phyloP scores from a whole-genome alignment of 2,888 invertebrate species.

The Eilema griseolum region DNA sequence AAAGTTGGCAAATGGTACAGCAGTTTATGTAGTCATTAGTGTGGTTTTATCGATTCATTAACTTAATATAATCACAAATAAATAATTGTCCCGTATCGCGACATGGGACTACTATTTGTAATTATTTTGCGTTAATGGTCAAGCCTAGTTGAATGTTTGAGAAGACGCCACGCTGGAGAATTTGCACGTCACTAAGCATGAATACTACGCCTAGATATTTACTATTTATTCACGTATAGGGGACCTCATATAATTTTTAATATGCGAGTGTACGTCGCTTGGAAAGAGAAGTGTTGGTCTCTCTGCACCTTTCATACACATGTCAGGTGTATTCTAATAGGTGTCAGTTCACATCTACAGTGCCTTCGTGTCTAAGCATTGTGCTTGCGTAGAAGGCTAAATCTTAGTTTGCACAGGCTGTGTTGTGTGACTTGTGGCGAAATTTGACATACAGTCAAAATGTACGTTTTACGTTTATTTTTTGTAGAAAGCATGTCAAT shows the following conservation, averaged over 20 bases:
- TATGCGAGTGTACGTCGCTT: slow-evolving; percentile 36
- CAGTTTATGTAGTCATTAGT: neutral
- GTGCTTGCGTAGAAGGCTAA: neutral
- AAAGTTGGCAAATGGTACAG: neutral
- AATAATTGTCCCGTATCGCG: neutral
- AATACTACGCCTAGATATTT: slow-evolving; percentile 33
- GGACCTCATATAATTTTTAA: slow-evolving; percentile 40
- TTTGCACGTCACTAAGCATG: slow-evolving; percentile 30
- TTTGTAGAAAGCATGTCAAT: too few relatives aligned
- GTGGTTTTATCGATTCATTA: neutral
- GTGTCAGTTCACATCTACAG: slow-evolving; percentile 43
- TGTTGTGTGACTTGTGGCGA: neutral
- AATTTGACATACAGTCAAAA: neutral
- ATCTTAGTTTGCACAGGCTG: neutral
- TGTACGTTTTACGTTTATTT: neutral
- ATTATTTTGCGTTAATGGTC: neutral
- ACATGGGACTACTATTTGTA: neutral
- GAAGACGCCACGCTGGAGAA: neutral
- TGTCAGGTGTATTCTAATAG: slow-evolving; percentile 49
- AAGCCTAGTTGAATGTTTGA: neutral
- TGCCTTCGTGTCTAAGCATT: slow-evolving; percentile 18
- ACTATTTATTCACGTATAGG: neutral
- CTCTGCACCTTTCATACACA: slow-evolving; percentile 38
- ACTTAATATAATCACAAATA: neutral
- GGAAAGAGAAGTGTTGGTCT: slow-evolving; percentile 26